A percentile compares a stretch with the other conserved stretches of the same genome.
phyloP scores from a whole-genome alignment of 2,888 invertebrate genomes.

The Tinea pellionella region DNA sequence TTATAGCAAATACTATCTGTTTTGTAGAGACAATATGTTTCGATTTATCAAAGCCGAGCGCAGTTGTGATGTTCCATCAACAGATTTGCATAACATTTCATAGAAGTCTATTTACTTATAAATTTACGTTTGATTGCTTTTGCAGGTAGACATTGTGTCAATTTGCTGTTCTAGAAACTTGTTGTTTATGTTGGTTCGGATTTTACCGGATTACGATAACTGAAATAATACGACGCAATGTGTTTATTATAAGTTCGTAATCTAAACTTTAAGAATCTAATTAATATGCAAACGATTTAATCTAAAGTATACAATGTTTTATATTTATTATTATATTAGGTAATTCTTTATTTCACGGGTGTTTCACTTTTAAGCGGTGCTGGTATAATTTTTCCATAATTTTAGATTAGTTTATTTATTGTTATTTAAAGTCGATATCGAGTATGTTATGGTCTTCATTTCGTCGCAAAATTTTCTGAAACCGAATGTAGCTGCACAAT shows the following conservation, averaged over 20 bases:
- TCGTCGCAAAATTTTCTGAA: too few relatives aligned
- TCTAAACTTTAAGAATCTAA: background rate
- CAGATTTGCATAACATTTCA: background rate
- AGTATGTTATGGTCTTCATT: too few relatives aligned
- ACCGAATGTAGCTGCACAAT: too few relatives aligned
- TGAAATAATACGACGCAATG: background rate
- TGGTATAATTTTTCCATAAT: too few relatives aligned
- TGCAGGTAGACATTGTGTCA: background rate
- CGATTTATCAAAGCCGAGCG: background rate
- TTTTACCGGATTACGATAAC: background rate
- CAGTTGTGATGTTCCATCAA: background rate
- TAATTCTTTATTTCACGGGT: too few relatives aligned
- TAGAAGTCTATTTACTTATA: background rate
- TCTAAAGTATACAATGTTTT: background rate
- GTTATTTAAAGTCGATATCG: too few relatives aligned
- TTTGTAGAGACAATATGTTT: background rate
- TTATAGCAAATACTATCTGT: too few relatives aligned
- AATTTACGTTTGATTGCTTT: background rate
- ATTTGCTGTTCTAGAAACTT: background rate
- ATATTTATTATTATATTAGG: too few relatives aligned
- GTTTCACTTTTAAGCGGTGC: too few relatives aligned
- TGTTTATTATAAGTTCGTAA: background rate
- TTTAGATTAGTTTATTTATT: too few relatives aligned
- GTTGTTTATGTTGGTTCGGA: background rate
- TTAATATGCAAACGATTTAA: background rate